These are phyloP conservation scores for Ooceraea biroi DNA, from an alignment of 1,140 invertebrate genomes.

Conservation along the genomic window DNA sequence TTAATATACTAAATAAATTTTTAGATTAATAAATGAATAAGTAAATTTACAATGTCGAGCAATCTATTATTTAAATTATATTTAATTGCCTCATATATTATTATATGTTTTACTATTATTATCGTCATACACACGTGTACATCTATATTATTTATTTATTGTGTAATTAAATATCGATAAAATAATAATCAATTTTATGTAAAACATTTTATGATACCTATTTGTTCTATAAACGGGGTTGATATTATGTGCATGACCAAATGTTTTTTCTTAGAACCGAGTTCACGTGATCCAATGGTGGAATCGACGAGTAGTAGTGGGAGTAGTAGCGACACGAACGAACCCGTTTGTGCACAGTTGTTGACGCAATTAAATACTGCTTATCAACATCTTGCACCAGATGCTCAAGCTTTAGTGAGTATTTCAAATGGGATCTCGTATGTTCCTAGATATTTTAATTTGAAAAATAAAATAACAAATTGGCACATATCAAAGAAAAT, in stretches of 20 bases:
- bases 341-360: slow-evolving; percentile 84
- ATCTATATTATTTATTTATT: too few species aligned
- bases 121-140: too few species aligned
- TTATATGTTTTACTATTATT: too few species aligned
- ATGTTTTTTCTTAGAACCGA: slow-evolving; percentile 80
- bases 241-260: background rate
- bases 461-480: background rate
- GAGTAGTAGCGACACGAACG: slow-evolving; percentile 83
- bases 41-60: too few species aligned
- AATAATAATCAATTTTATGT: too few species aligned
- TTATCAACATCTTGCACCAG: slow-evolving; percentile 85
- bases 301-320: slow-evolving; percentile 84
- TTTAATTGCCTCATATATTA: too few species aligned
- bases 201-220: background rate
- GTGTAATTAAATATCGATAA: too few species aligned
- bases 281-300: slow-evolving; percentile 85
- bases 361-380: slow-evolving; percentile 85
- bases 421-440: background rate
- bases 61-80: too few species aligned
- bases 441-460: background rate
- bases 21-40: too few species aligned
- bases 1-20: too few species aligned
- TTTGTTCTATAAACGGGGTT: background rate
- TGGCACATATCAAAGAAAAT: background rate
- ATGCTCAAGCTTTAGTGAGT: slow-evolving; percentile 85